Conservation (phyloP, 2,113 vertebrate species). For the Macaca nemestrina region DNA sequence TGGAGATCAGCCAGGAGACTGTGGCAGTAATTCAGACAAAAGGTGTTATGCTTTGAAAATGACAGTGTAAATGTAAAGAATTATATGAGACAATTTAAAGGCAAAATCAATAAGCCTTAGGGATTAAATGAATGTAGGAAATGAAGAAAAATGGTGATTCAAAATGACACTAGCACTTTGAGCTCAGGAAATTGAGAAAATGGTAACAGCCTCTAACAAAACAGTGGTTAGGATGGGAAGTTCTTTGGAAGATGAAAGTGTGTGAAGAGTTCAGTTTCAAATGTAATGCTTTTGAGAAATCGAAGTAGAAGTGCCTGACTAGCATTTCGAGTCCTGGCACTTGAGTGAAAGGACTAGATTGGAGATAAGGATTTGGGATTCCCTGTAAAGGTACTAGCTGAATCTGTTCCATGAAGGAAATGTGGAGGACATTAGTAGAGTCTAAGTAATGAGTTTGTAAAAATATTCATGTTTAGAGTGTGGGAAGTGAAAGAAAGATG, state of each 20-base stretch:
- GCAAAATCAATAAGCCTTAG: background rate
- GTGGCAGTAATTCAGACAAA: background rate
- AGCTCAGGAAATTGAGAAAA: constrained; percentile 9
- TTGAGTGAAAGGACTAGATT: background rate
- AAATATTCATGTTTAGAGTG: background rate
- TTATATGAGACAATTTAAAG: background rate
- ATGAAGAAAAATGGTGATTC: constrained; percentile 1
- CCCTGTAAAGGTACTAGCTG: background rate
- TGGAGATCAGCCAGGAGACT: background rate
- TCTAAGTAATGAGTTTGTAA: background rate
- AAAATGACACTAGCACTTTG: background rate
- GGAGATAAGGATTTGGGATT: background rate
- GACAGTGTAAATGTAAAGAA: background rate
- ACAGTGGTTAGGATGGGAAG: background rate
- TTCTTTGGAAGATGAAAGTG: background rate
- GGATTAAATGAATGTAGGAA: background rate
- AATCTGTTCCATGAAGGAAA: background rate
- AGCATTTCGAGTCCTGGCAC: background rate
- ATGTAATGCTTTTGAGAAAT: background rate
- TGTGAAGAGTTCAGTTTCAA: background rate
- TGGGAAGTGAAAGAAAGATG: background rate
- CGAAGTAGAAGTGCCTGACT: background rate
- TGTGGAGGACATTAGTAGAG: background rate
- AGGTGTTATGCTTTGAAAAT: background rate
- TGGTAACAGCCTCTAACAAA: background rate